These are phyloP conservation scores for Drosophila sproati DNA, from an alignment of 1,140 invertebrate species.

Conservation along the genomic window DNA sequence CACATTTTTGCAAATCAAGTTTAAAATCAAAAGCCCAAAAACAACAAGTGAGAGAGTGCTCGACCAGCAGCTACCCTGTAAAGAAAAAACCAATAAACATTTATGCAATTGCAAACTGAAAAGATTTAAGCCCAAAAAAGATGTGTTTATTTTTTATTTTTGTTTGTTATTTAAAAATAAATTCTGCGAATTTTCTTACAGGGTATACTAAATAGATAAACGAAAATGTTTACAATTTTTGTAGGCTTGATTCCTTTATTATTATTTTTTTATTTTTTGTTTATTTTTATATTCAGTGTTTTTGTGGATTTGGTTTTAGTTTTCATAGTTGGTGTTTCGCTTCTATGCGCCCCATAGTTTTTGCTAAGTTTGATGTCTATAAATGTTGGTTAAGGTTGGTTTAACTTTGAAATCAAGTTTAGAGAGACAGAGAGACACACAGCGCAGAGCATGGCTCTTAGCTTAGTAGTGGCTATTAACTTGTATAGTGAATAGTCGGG, in stretches of 20 bases:
- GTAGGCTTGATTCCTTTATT: neutral
- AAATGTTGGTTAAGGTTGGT: constrained; percentile 81
- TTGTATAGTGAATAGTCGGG: constrained; percentile 11
- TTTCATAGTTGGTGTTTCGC: constrained; percentile 37
- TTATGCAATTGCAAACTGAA: neutral
- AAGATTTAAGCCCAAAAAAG: too few relatives aligned
- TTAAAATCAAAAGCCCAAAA: constrained; percentile 59
- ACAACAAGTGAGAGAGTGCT: neutral
- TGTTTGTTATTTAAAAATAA: too few relatives aligned
- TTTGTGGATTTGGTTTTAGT: constrained; percentile 27
- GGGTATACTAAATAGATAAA: neutral
- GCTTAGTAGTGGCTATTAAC: constrained; percentile 43
- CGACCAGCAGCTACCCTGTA: neutral
- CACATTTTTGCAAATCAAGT: constrained; percentile 74
- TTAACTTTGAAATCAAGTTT: constrained; percentile 82
- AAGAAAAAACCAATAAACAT: constrained; percentile 10
- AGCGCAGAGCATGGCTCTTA: neutral
- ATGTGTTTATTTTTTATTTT: too few relatives aligned
- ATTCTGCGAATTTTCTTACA: too few relatives aligned
- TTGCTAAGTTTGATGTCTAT: constrained; percentile 60
- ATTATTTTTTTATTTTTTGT: constrained; percentile 21
- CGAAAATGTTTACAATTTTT: constrained; percentile 54
- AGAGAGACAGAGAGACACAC: constrained; percentile 41
- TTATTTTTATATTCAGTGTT: constrained; percentile 15
- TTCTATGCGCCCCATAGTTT: constrained; percentile 61